These are phyloP conservation scores for Carettochelys insculpta DNA, from an alignment of 2,113 vertebrate species.

Conservation along the genomic window DNA sequence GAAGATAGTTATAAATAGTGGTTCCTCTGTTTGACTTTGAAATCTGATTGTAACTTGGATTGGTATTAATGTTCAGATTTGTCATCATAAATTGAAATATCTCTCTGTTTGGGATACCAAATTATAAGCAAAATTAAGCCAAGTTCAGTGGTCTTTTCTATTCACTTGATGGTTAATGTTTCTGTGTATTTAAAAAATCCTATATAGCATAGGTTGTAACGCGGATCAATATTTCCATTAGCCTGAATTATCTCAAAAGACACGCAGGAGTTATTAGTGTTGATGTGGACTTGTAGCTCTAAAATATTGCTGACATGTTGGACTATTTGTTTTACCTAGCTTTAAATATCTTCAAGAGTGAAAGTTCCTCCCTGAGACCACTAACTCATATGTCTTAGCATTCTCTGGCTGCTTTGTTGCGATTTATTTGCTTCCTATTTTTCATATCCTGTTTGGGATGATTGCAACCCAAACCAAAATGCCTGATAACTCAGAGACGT, in stretches of 20 bases:
- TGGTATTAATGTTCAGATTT: constrained; percentile 30
- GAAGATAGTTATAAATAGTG: constrained; percentile 53
- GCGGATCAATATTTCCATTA: not conserved
- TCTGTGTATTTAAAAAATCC: not conserved
- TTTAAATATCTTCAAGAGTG: not conserved
- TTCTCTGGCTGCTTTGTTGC: not conserved
- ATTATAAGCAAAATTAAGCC: constrained; percentile 25
- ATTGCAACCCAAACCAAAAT: not conserved
- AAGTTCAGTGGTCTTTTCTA: constrained; percentile 17
- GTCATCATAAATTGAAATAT: constrained; percentile 1
- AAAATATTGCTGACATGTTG: not conserved
- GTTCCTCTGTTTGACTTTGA: constrained; percentile 32
- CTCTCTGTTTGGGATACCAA: constrained; percentile 24
- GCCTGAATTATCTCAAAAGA: constrained; percentile 32
- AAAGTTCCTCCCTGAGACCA: not conserved
- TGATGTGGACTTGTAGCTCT: not conserved
- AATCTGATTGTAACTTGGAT: constrained; percentile 35
- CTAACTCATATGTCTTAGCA: not conserved
- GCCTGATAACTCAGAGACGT: not conserved
- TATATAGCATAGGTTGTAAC: not conserved
- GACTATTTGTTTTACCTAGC: not conserved
- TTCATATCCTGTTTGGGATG: not conserved
- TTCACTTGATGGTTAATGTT: not conserved
- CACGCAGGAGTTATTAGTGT: constrained; percentile 2
- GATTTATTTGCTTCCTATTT: not conserved